These are phyloP conservation scores for Drosophila sordidula DNA, from an alignment of 2,888 invertebrate species.

Conservation along the genomic window DNA sequence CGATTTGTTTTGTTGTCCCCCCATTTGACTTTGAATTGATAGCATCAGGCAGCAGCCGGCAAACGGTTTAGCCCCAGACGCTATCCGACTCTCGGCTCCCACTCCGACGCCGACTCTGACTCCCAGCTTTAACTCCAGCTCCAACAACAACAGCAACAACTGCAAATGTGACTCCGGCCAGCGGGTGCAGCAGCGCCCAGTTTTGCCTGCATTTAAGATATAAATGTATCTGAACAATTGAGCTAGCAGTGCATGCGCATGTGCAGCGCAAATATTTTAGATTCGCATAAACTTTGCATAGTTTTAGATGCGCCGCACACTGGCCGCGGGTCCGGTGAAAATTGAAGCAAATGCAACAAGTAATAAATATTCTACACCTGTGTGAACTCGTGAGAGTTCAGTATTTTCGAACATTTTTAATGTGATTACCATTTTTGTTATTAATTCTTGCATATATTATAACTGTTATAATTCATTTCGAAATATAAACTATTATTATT, in stretches of 20 bases:
- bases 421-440: too few species aligned
- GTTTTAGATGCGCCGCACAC: conserved; percentile 63
- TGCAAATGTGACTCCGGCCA: conserved; percentile 39
- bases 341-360: not conserved
- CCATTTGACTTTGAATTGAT: conserved; percentile 84
- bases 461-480: too few species aligned
- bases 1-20: conserved; percentile 83
- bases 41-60: conserved; percentile 68
- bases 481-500: too few species aligned
- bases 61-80: conserved; percentile 28
- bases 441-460: too few species aligned
- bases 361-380: too few species aligned
- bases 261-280: conserved; percentile 70
- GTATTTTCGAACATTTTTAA: too few species aligned
- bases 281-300: conserved; percentile 82
- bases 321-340: conserved; percentile 11
- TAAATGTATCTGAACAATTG: conserved; percentile 80
- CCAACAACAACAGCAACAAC: conserved; percentile 12
- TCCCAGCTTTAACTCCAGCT: conserved; percentile 9
- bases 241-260: conserved; percentile 76
- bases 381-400: too few species aligned
- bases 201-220: conserved; percentile 73
- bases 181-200: conserved; percentile 57
- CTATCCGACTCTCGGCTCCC: conserved; percentile 1
- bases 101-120: not conserved